Base-by-base conservation (phyloP, 2,888 invertebrate genomes). In the Physocephala rufipes region DNA sequence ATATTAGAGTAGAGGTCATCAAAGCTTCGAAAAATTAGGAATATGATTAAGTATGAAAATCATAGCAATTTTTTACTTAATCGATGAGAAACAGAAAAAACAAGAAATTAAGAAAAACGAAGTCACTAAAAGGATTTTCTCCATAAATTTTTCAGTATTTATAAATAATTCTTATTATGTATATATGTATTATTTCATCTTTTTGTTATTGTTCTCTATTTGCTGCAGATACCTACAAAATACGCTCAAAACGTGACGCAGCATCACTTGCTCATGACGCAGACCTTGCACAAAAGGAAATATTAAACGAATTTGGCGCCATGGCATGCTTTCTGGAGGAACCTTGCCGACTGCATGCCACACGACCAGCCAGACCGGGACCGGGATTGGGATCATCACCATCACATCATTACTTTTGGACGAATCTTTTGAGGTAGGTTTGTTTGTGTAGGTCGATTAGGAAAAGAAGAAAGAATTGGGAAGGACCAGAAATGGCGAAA, bases 281-380 rank as follows among this genome's bases (percentile, higher is more conserved):
- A 36, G 87, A 87, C 0, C 89, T 92, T 81, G 92, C 93, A n/a
- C 94, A 94, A 86, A 93, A 93, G 84, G 90, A 91, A 85, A 90
- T 95, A 71, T 88, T 93, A 3, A 88, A 88, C 12, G 94, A 94
- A 85, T 90, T 95, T 78, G 95, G 95, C 24, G 89, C 90, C 49
- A 89, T 90, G 74, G 93, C 93, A 36, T 95, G 95, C 82, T 89
- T 95, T 77, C 92, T 92, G 79, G 93, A 93, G 78, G 90, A 91
- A 74, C 92, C 93, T 30, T 95, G 95, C 82, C 89, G 83, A 61
- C 73, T 84, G 55, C 86, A 86, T 76, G 86, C 86, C 21, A 80
- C 82, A 73, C 82, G 85, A 71, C 79, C 79, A 16, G 83, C 80
- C 51, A 82, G 85, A 58, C 61, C 28, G 4, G 69, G 67, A 16